A percentile compares a stretch with the other conserved stretches of the same genome.
Conservation (phyloP, 2,888 invertebrate genomes). For the Leptinotarsa peninsularis region DNA sequence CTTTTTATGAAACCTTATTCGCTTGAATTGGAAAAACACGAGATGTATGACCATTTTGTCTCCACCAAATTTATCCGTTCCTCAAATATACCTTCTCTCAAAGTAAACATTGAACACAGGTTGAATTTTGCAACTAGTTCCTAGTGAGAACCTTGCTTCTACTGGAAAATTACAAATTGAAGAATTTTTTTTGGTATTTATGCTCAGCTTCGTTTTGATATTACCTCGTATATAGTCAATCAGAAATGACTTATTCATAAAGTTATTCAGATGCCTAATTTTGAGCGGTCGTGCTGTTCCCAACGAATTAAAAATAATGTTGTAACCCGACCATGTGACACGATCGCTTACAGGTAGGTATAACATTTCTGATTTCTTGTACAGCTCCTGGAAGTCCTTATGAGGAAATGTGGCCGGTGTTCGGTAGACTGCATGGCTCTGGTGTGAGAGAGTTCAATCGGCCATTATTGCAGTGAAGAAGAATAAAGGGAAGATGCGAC, state of each 20-base stretch:
- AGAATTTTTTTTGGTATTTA: too few relatives aligned
- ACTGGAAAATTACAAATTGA: too few relatives aligned
- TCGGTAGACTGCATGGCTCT: slow-evolving; percentile 64
- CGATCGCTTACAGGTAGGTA: slow-evolving; percentile 52
- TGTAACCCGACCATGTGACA: slow-evolving; percentile 29
- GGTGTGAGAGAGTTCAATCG: slow-evolving; percentile 64
- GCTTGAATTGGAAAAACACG: too few relatives aligned
- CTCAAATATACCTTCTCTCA: too few relatives aligned
- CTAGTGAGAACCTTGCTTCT: too few relatives aligned
- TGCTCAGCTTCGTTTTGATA: too few relatives aligned
- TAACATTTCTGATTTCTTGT: slow-evolving; percentile 53
- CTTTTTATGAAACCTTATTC: too few relatives aligned
- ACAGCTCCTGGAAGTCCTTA: slow-evolving; percentile 61
- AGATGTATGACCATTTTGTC: too few relatives aligned
- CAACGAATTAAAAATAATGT: slow-evolving; percentile 15
- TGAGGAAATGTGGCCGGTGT: slow-evolving; percentile 57
- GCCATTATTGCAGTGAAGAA: slow-evolving; percentile 63
- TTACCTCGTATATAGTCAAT: background rate
- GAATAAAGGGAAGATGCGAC: slow-evolving; percentile 64
- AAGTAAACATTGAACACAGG: too few relatives aligned
- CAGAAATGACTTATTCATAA: slow-evolving; percentile 14
- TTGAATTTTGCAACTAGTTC: too few relatives aligned
- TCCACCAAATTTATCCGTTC: too few relatives aligned
- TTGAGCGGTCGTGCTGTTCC: background rate
- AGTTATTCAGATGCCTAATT: slow-evolving; percentile 2